These are phyloP conservation scores for Apoderus coryli DNA, from an alignment of 2,888 invertebrate genomes.

Conservation along the genomic window DNA sequence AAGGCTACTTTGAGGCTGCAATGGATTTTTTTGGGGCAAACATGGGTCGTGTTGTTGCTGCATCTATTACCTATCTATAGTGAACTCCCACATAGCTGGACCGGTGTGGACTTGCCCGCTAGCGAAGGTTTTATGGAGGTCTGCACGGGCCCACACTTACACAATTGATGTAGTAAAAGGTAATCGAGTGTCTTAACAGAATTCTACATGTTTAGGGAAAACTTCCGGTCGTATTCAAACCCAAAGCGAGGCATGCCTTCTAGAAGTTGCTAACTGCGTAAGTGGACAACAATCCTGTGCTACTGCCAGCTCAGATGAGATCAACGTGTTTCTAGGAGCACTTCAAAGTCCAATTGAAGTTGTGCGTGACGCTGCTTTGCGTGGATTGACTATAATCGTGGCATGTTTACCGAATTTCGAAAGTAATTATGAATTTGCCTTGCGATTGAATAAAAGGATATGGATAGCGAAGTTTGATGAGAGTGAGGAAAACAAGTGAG, in stretches of 20 bases:
- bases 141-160: no score
- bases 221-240: slow-evolving; percentile 59
- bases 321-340: slow-evolving; percentile 59
- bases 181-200: no score
- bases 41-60: no score
- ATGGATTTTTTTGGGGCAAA: no score
- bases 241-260: slow-evolving; percentile 61
- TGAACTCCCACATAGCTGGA: no score
- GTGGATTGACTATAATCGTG: slow-evolving; percentile 51
- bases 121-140: no score
- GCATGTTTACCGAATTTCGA: slow-evolving; percentile 46
- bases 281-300: slow-evolving; percentile 52
- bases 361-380: slow-evolving; percentile 67
- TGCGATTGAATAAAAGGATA: slow-evolving; percentile 53
- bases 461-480: slow-evolving; percentile 77
- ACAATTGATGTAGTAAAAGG: no score
- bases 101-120: no score
- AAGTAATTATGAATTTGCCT: slow-evolving; percentile 41
- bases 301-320: slow-evolving; percentile 50
- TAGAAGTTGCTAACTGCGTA: slow-evolving; percentile 64
- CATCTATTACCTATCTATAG: no score
- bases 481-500: slow-evolving; percentile 53
- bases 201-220: slow-evolving; percentile 35
- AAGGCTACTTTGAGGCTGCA: no score
- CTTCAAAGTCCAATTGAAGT: slow-evolving; percentile 56